These are phyloP conservation scores for Polyommatus icarus DNA, from an alignment of 2,888 invertebrate genomes.

Conservation along the genomic window DNA sequence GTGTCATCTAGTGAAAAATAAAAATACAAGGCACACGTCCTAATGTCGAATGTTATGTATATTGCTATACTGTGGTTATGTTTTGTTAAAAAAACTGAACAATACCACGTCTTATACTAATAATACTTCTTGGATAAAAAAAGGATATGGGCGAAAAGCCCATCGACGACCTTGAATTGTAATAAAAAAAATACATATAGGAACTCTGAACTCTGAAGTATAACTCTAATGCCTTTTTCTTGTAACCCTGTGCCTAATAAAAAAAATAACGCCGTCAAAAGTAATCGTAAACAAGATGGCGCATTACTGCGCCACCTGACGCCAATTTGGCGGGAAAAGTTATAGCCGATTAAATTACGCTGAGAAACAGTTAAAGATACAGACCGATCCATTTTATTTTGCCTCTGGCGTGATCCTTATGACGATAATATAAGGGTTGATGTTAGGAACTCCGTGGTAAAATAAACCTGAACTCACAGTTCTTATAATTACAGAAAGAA, in stretches of 20 bases:
- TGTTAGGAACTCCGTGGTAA: neutral
- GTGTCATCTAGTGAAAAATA: no score
- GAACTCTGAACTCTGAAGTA: neutral
- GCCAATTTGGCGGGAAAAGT: conserved; percentile 19
- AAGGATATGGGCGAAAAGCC: no score
- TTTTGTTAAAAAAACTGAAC: no score
- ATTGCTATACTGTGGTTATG: no score
- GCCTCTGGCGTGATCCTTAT: neutral
- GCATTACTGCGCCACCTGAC: conserved; percentile 23
- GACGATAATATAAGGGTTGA: neutral
- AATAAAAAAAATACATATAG: neutral
- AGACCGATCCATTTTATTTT: conserved; percentile 10
- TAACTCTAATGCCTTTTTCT: neutral
- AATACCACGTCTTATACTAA: no score
- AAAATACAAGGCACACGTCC: no score
- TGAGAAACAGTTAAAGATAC: conserved; percentile 10
- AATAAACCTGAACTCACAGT: neutral
- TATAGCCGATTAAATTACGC: conserved; percentile 9
- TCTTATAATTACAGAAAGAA: neutral
- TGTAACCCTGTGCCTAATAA: conserved; percentile 6
- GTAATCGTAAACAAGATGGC: conserved; percentile 29
- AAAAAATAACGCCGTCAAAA: conserved; percentile 7
- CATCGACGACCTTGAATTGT: no score
- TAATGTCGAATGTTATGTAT: no score
- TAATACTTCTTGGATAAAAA: no score